These are phyloP conservation scores for Alethe castanea DNA, from an alignment of 2,113 vertebrate species.

Conservation along the genomic window DNA sequence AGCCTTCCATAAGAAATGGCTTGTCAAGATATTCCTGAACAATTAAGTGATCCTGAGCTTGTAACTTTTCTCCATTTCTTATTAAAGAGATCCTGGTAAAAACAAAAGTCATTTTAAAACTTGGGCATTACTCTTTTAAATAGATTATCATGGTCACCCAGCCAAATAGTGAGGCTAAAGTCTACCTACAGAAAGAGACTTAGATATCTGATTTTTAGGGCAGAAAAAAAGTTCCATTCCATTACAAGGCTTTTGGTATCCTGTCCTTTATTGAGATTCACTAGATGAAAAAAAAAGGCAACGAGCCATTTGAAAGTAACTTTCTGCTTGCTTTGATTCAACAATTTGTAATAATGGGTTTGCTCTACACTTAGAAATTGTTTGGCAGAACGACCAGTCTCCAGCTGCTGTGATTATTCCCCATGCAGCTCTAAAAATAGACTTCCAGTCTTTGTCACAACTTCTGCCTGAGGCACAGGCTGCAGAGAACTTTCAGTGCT, in stretches of 20 bases:
- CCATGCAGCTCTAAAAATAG: constrained; percentile 1
- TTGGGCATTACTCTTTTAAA: background rate
- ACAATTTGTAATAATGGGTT: background rate
- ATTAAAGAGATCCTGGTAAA: constrained; percentile 92
- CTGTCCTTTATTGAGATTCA: background rate
- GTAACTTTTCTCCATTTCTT: constrained; percentile 96
- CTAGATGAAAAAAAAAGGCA: background rate
- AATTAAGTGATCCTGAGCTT: constrained; percentile 95
- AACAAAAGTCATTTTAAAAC: constrained; percentile 13
- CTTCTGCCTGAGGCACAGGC: background rate
- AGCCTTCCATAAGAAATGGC: constrained; percentile 97
- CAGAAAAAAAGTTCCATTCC: background rate
- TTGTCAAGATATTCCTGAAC: constrained; percentile 99
- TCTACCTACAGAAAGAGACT: background rate
- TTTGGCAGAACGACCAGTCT: background rate
- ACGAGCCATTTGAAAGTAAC: background rate
- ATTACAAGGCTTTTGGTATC: background rate
- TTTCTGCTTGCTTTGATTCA: constrained; percentile 32
- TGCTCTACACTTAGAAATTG: background rate
- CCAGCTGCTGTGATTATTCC: background rate
- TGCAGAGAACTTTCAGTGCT: background rate
- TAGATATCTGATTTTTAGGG: background rate
- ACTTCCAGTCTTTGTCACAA: background rate
- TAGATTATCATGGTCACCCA: background rate
- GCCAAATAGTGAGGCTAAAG: background rate